Evolutionary conservation across 2,797 vertebrate species (phyloP), one percentile per base, ranked within the genome.

Genomic region (Enteromius paludinosus): DNA sequence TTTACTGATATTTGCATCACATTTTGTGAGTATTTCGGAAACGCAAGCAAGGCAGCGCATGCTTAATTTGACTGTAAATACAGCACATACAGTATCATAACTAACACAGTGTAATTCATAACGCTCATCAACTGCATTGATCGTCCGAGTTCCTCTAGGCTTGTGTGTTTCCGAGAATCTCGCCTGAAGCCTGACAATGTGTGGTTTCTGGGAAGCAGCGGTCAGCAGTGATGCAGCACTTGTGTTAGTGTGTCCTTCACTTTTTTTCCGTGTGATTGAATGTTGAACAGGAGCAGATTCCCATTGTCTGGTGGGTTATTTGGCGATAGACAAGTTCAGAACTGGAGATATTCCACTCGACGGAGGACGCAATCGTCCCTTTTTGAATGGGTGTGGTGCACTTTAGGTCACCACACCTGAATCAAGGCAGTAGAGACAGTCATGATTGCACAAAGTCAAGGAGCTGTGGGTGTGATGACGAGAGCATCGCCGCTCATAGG

Each of bases 401-500:
- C 23, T 47, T 20, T 64, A 33, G 9, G 1, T 73, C 78, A 69
- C 65, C 78, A 71, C 66, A 79, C 66, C 78, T 59, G 64, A 15
- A 68, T 79, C 35, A n/a, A 18, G 76, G 76, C 75, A 49, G 56
- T 49, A 64, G 56, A 45, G 7, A 23, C 12, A 47, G 59, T 65
- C 70, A 41, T 43, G 82, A 78, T 56, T 83, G 49, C 43, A 5
- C 66, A 61, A 71, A 71, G 52, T 17, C 35, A 79, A 79, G 78
- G 18, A 70, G 9, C 4, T 70, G 56, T 59, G 66, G 78, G 78
- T 79, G 78, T 70, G 52, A 61, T 28, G 18, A 12, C 35, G 15
- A 23, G 66, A 70, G 25, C 25, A 41, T 49, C 77, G 33, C 78
- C 38, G 59, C 52, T 33, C 33, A 69, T 9, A 56, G 49, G 45